Base-by-base conservation (phyloP, 2,888 invertebrate species). In the Hyposoter didymator region DNA sequence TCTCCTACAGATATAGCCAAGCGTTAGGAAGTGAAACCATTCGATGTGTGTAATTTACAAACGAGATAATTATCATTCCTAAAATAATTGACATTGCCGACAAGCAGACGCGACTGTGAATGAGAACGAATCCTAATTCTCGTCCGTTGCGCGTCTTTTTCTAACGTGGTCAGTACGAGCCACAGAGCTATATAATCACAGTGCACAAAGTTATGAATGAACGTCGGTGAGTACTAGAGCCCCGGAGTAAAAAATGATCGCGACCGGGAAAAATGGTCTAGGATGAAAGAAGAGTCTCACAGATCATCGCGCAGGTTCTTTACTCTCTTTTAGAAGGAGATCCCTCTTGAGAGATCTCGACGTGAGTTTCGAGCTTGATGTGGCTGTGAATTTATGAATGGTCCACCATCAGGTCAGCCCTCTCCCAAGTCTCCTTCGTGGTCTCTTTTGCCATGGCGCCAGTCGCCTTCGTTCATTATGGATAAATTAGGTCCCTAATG, bases 401-500 rank as follows among this genome's bases (percentile, higher is more conserved):
- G 90, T 87, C 87, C 87, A 81, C 88, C 88, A 90, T 90, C 89
- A 90, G 89, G 89, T 87, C 87, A 87, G 87, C 87, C 86, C 88
- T 75, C 28, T 12, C 67, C n/a, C n/a, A n/a, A 39, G 22, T 62
- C 47, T 55, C 67, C 19, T 43, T 28, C n/a, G 22, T n/a, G n/a
- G n/a, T 69, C 66, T 78, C 45, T 74, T 87, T 87, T 89, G 81
- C 82, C 78, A 87, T 89, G 91, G 90, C 91, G 92, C 92, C 91
- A 47, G 88, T 79, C 86, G 88, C 88, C 89, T 88, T 90, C 90
- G 88, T 90, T 90, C 91, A 91, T 92, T 91, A 91, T 89, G 89
- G 90, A 88, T 74, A 90, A 90, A 91, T 92, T 91, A 90, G 90
- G 88, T 88, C 19, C 89, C 90, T 90, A 88, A 90, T 88, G 88